Percentiles rank a stretch among this genome's conserved stretches.
phyloP scores from a whole-genome alignment of 2,113 vertebrate species.

The Cyprinodon variegatus region DNA sequence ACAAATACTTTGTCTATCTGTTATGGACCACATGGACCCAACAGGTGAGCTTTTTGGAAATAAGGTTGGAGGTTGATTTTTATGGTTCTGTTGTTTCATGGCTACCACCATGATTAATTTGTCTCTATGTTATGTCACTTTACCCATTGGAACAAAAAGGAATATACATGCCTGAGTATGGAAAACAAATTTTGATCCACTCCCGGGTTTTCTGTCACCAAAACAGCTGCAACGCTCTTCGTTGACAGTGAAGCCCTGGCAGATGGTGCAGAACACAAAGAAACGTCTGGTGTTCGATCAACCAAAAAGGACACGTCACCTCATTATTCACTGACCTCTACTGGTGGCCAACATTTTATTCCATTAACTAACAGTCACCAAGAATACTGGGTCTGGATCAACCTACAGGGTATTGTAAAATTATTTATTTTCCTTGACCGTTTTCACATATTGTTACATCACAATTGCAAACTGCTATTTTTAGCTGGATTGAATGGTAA shows the following conservation, averaged over 20 bases:
- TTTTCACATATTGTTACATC: not conserved
- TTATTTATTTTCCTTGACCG: not conserved
- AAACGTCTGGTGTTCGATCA: not conserved
- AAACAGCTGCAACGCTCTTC: not conserved
- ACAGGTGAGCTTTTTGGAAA: not conserved
- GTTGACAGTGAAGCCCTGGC: not conserved
- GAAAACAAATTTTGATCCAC: too few relatives aligned
- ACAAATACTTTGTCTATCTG: too few relatives aligned
- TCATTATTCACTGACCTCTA: not conserved
- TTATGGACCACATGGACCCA: too few relatives aligned
- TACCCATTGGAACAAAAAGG: not conserved
- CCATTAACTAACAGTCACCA: not conserved
- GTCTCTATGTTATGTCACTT: not conserved
- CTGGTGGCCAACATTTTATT: not conserved
- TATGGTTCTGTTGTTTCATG: not conserved
- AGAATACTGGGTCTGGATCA: not conserved
- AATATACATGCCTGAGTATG: not conserved
- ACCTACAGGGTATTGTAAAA: not conserved
- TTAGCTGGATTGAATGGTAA: not conserved
- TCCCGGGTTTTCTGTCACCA: not conserved
- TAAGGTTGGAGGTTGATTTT: not conserved
- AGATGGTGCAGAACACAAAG: not conserved
- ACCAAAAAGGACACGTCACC: conserved; percentile 2
- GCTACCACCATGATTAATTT: not conserved
- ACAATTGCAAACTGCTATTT: not conserved